Base-by-base conservation (phyloP, 2,888 invertebrate genomes). In the Neoscelio sp. region DNA sequence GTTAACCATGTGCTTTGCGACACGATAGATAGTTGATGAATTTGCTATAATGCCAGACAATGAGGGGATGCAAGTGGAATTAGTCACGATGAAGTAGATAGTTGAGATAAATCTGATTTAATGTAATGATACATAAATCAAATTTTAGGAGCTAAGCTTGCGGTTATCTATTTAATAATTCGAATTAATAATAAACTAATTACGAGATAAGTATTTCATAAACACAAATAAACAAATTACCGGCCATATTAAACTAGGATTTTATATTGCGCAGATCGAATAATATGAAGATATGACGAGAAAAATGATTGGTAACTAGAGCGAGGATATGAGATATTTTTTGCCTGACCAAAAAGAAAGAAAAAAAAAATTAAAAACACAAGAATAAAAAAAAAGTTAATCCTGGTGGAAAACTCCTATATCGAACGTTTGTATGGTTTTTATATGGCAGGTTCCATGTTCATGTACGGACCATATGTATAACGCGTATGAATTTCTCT, bases 171-270 rank as follows among this genome's bases (percentile, higher is more conserved):
- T 83, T 86, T 85, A 85, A 76, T 86, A 85, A 86, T 87, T 85
- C 83, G 82, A 80, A 85, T 85, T 80, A 85, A 85, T 83, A 82
- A 85, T 86, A 81, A 82, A 83, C 48, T 81, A 84, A 79, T 78
- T 80, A 83, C 71, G 78, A 65, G 68, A 71, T 85, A 86, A 86
- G 83, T 85, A 85, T 83, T 80, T 81, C 74, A 78, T 74, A 82
- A 67, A 82, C 77, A 80, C 54, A 80, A 80, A 77, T 81, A 84
- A 83, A 83, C 73, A 87, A 86, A 86, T 87, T 85, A 88, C 87
- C 87, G 87, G 88, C 87, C 87, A 88, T 86, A 85, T 83, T 87
- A 85, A 87, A 82, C 78, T 86, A 86, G 83, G 85, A 82, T 87
- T 87, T 87, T 87, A 85, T 87, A 88, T 85, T 82, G 82, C 80